Evolutionary conservation across 2,888 invertebrate genomes (phyloP), one percentile per base, ranked within the genome.

Genomic region (Pelosia muscerda): DNA sequence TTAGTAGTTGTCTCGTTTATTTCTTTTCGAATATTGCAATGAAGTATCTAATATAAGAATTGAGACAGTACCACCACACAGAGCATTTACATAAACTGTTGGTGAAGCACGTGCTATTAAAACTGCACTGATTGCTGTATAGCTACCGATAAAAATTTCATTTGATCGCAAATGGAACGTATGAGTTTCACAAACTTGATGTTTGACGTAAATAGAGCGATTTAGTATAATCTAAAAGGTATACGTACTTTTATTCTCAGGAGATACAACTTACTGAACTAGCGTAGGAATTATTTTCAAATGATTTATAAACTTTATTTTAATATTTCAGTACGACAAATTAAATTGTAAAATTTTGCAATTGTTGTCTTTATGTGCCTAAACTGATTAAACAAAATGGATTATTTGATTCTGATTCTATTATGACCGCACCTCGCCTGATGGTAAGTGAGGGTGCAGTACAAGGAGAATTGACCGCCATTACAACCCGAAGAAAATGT

Each of bases 1-100:
- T 49, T 9, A n/a, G 8, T 8, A 42, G 19, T 42, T 5, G 1
- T 19, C 5, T 19, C 13, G 5, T 42, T 34, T 11, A 34, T 11
- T 34, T 11, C n/a, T n/a, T n/a, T 11, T 11, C 1, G 10, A 34
- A 34, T 11, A 34, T 34, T 34, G 34, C 34, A 11, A 11, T 34
- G 10, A 10, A 11, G 13, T 34, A 11, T 34, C 78, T 79, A 85
- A 83, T 83, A 38, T 78, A 69, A 75, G 86, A 83, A 88, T 88
- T 83, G 87, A 84, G 86, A 86, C 83, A 81, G 86, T 82, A 82
- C 79, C 77, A 71, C 77, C 80, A 79, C 80, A 79, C 9, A 81
- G 67, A 63, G 75, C 79, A 88, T 90, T 89, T 89, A 87, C 90
- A 91, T 90, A 89, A 89, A 87, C 88, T 84, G 86, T 81, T 84